Conservation (phyloP, 2,888 invertebrate species). For the Pyrrhosoma nymphula region DNA sequence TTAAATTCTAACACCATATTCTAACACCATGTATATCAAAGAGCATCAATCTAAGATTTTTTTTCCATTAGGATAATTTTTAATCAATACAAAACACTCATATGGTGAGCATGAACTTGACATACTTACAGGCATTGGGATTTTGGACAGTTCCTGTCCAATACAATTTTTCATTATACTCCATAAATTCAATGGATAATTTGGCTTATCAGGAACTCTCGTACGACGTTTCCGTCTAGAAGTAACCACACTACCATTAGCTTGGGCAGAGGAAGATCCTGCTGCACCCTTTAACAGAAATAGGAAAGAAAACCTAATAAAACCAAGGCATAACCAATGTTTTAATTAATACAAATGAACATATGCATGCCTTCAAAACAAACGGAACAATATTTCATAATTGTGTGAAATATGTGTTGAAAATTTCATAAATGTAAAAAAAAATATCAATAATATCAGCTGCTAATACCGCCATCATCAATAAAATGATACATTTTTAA, state of each 20-base stretch:
- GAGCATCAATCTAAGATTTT: too few species aligned
- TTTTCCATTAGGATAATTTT: too few species aligned
- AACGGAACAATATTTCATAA: not conserved
- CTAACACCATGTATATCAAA: too few species aligned
- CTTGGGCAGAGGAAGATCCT: not conserved
- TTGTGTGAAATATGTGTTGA: not conserved
- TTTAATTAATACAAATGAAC: not conserved
- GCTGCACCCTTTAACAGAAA: not conserved
- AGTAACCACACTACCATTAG: conserved; percentile 72
- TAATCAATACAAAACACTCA: not conserved
- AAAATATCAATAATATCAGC: too few species aligned
- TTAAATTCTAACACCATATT: too few species aligned
- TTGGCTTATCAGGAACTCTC: conserved; percentile 94
- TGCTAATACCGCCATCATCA: too few species aligned
- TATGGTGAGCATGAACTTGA: not conserved
- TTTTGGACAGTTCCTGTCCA: conserved; percentile 99
- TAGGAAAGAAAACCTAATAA: not conserved
- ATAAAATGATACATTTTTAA: too few species aligned
- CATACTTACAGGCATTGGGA: conserved; percentile 94
- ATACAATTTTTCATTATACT: conserved; percentile 99
- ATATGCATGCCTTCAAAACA: not conserved
- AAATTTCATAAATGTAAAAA: not conserved
- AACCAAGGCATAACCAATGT: not conserved
- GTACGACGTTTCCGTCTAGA: conserved; percentile 85
- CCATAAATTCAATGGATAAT: conserved; percentile 97